Evolutionary conservation across 37 sponge, comb jelly and placozoan genomes (phyloP), one percentile per base, ranked within the genome.

Genomic region (Hormiphora californensis): DNA sequence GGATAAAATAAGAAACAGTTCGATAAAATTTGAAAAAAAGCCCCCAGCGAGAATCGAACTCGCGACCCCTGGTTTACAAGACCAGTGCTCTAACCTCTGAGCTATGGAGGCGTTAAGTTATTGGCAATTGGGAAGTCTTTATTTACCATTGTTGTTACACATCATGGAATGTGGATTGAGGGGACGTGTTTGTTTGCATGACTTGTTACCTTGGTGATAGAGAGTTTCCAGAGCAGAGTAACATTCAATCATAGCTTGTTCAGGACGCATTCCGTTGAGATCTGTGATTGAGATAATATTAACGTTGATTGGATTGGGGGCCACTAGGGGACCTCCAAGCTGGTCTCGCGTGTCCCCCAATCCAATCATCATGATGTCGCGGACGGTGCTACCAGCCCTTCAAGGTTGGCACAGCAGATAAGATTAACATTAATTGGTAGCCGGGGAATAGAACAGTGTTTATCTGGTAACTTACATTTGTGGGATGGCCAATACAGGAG

Each of bases 401-500:
- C n/a, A n/a, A n/a, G n/a, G n/a, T n/a, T n/a, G n/a, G n/a, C n/a
- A n/a, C n/a, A n/a, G n/a, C n/a, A n/a, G n/a, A n/a, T n/a, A n/a
- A n/a, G n/a, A n/a, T n/a, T n/a, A n/a, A n/a, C n/a, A n/a, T n/a
- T n/a, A n/a, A n/a, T n/a, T n/a, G n/a, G n/a, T n/a, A n/a, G n/a
- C n/a, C n/a, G 54, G 54, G 21, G 51, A 55, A 55, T 1, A 12
- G 0, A 54, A 65, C 1, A 40, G 57, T 55, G 15, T 0, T 1
- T 0, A 5, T 0, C 3, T 0, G 27, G 34, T 4, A 33, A 89
- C 94, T 88, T 40, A 94, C 94, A 86, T 94, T 88, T 0, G 85
- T 86, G 3, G 98, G 98, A 7, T 19, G 67, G 67, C 67, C 67
- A 65, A 19, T 65, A 65, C 37, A 65, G 34, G 2, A 65, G 37